Conservation (phyloP, 2,113 vertebrate species). For the Phylloscopus trochiloides region DNA sequence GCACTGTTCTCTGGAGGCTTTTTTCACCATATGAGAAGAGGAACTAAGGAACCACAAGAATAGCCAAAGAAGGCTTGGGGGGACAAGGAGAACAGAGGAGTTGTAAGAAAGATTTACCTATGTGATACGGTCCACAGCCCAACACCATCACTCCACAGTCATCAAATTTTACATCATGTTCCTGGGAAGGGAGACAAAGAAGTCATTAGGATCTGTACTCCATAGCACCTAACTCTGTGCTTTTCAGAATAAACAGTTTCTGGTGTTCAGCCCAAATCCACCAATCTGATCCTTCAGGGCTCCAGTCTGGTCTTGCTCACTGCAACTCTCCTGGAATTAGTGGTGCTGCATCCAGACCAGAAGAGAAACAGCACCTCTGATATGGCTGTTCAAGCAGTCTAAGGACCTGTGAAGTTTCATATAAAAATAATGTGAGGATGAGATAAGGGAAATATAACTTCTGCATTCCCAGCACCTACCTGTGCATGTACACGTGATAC, state of each 20-base stretch:
- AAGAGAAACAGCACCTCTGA: not conserved
- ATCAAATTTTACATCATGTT: conserved; percentile 90
- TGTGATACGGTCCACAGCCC: conserved; percentile 95
- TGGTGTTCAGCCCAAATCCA: not conserved
- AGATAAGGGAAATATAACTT: not conserved
- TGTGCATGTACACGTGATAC: not conserved
- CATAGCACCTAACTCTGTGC: not conserved
- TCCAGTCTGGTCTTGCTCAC: not conserved
- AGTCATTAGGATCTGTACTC: not conserved
- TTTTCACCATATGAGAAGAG: not conserved
- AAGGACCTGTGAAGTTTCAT: not conserved
- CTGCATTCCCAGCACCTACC: not conserved
- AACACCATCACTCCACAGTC: conserved; percentile 92
- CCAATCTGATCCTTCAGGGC: not conserved
- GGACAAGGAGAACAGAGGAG: not conserved
- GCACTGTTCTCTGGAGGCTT: not conserved
- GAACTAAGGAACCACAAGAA: conserved; percentile 4
- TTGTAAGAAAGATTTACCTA: conserved; percentile 79
- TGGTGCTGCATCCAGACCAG: not conserved
- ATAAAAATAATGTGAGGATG: not conserved
- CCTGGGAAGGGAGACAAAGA: conserved; percentile 70
- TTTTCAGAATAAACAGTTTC: not conserved
- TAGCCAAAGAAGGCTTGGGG: not conserved
- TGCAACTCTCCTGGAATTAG: not conserved
- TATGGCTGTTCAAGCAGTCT: not conserved